Conservation (phyloP, 2,888 invertebrate species). For the Glaucopsyche alexis region DNA sequence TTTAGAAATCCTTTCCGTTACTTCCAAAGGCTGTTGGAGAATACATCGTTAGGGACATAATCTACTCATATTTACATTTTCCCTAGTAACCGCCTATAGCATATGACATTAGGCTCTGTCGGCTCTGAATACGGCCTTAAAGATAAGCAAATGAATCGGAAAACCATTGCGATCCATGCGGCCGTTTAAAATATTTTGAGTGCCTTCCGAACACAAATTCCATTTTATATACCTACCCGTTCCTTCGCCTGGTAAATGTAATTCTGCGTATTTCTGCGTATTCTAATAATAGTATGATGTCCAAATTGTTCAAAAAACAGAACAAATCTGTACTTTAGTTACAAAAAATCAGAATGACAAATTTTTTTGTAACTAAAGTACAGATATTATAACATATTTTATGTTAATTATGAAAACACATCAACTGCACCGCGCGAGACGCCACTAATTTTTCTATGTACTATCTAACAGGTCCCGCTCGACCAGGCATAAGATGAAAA, state of each 20-base stretch:
- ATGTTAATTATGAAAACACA: no score
- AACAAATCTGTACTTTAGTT: no score
- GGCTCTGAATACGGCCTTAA: slow-evolving; percentile 73
- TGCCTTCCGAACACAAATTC: slow-evolving; percentile 38
- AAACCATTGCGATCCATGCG: slow-evolving; percentile 58
- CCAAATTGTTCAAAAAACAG: neutral
- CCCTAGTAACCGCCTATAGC: slow-evolving; percentile 46
- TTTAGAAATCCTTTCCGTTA: slow-evolving; percentile 19
- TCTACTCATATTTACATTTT: slow-evolving; percentile 25
- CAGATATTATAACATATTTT: no score
- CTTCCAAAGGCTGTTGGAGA: slow-evolving; percentile 9
- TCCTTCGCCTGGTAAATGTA: neutral
- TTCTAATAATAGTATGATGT: neutral
- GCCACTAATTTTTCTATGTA: no score
- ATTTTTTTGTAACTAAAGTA: no score
- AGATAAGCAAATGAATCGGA: slow-evolving; percentile 79
- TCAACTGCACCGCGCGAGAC: no score
- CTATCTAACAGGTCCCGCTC: no score
- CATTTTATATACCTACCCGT: neutral
- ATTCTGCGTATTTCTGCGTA: neutral
- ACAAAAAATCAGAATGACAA: no score
- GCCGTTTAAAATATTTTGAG: slow-evolving; percentile 52
- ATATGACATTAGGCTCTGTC: slow-evolving; percentile 76
- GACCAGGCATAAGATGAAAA: no score
- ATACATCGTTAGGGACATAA: slow-evolving; percentile 27